Evolutionary conservation across 2,888 invertebrate genomes (phyloP), one percentile per base, ranked within the genome.

Genomic region (Drosophila gaucha): DNA sequence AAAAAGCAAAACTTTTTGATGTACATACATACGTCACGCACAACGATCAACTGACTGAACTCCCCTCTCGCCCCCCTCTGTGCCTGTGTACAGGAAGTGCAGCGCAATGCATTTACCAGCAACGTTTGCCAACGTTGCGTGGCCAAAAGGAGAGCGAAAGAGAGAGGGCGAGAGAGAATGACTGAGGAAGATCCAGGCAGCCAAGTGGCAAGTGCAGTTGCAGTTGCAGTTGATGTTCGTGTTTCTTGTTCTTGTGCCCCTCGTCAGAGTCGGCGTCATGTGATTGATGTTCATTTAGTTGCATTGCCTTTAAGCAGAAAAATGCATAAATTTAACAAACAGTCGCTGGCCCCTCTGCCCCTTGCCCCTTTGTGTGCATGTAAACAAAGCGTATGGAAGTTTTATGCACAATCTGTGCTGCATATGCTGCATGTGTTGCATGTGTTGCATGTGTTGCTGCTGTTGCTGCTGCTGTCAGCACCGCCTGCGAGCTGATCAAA

Each of bases 231-330:
- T 54, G 30, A 46, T 46, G 43, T 44, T 44, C 14, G 46, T 49
- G 10, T 10, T 63, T 50, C 14, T 31, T 26, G 12, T 49, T 36
- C 26, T 54, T 22, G 47, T 44, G 16, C 43, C 54, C 67, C 8
- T 58, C 60, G 46, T 80, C 55, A 57, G 63, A 51, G 84, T 72
- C 89, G 89, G 87, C 83, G 64, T 86, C 77, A 72, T 64, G 86
- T 89, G 89, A 86, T 86, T 86, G 86, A 86, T 86, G 89, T 88
- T 89, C 80, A 88, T 86, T 89, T 89, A 78, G 89, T 89, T 89
- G 89, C 88, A 74, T 80, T 80, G 78, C 80, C 84, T 88, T 86
- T 88, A 88, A 85, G 85, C 88, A 86, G 89, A 89, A 89, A 88
- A 88, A 88, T 87, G 89, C 79, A 85, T 86, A 89, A 87, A 86